Base-by-base conservation (phyloP, 2,113 vertebrate species). In the Tachycineta bicolor region DNA sequence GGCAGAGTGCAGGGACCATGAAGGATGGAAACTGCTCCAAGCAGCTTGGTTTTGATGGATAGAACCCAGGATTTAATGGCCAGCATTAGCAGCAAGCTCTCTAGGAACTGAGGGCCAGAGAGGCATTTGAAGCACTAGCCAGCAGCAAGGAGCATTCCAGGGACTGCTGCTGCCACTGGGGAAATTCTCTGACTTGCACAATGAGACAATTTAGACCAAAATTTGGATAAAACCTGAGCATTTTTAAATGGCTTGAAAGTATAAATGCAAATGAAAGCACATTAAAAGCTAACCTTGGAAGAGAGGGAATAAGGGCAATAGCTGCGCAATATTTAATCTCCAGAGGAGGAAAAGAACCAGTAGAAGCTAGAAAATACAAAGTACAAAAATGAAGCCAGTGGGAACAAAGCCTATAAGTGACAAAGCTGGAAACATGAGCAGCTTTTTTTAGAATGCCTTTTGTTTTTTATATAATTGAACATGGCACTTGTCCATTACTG, bases 381-480 rank as follows among this genome's bases (percentile, higher is more conserved):
- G 75, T 29, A 46, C 49, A 80, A 34, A 83, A 90, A 43, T 29
- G 16, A 90, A 95, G 85, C 67, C 75, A 53, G 73, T 65, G 55
- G 75, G 46, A 91, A 93, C 71, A 92, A 86, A 90, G 90, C 59
- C 71, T 76, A 1, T 26, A 80, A 90, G 88, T 2, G 29, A 80
- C 67, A 88, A 83, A 59, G 79, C 88, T 92, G n/a, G 85, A 85
- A 88, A 83, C 64, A 85, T 7, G 22, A 88, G 79, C 79, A 53
- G 90, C 75, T 90, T 85, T 95, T 92, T 95, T 95, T 94, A 78
- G 95, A 87, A 68, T 53, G 78, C 37, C 85, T 94, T 95, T 96
- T 97, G 92, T 82, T 93, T 93, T 71, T 83, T 41, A 41, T 77
- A 4, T 88, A 95, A 95, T 83, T 94, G 90, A 93, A 59, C n/a